Evolutionary conservation across 2,888 invertebrate species (phyloP).

Genomic region (Neria commutata): DNA sequence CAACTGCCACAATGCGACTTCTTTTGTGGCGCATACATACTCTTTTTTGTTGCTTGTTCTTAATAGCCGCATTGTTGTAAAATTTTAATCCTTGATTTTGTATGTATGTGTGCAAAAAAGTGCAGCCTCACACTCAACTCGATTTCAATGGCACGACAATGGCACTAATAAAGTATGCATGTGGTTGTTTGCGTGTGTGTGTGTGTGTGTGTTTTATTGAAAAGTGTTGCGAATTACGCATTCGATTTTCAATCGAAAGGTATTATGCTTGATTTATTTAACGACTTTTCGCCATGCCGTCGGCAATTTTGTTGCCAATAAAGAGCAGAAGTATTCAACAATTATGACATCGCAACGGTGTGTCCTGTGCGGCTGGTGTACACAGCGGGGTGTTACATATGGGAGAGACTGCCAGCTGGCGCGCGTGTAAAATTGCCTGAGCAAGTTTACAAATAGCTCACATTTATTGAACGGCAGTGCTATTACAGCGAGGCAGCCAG

Average conservation of each 20-base stretch:
- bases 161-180: not conserved
- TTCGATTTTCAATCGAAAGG: conserved; percentile 10
- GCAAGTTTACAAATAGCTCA: too few species aligned
- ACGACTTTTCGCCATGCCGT: not conserved
- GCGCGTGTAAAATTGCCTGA: too few species aligned
- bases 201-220: too few species aligned
- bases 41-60: not conserved
- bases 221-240: not conserved
- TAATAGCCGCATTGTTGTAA: not conserved
- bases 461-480: not conserved
- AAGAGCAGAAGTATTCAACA: not conserved
- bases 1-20: not conserved
- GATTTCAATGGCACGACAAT: conserved; percentile 2
- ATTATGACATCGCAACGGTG: not conserved
- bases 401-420: too few species aligned
- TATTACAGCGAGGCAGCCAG: too few species aligned
- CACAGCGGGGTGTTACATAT: too few species aligned
- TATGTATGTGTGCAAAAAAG: not conserved
- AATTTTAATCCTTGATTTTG: not conserved
- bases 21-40: not conserved
- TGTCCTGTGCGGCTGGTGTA: too few species aligned
- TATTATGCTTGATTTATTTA: conserved; percentile 12
- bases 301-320: too few species aligned
- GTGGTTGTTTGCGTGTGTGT: too few species aligned
- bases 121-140: not conserved